Conservation (phyloP, 2,888 invertebrate species). For the Drosophila austrosaltans region DNA sequence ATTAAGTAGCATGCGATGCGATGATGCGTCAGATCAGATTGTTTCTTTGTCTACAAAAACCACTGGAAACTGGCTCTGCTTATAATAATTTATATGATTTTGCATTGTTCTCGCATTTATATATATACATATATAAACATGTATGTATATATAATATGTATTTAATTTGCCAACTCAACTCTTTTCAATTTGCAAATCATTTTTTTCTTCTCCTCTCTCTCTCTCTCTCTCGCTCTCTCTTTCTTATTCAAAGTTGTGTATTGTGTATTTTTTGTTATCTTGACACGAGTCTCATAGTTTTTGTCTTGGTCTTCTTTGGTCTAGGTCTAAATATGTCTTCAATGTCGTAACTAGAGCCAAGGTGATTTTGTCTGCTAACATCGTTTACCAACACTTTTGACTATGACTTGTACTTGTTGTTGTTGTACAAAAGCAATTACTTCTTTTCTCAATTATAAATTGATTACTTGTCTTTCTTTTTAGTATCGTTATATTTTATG, state of each 20-base stretch:
- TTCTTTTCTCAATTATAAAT: conserved; percentile 62
- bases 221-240: too few relatives aligned
- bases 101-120: conserved; percentile 35
- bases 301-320: conserved; percentile 29
- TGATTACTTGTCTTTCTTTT: conserved; percentile 47
- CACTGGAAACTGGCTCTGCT: conserved; percentile 32
- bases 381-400: conserved; percentile 36
- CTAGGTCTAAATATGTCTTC: conserved; percentile 57
- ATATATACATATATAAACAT: conserved; percentile 15
- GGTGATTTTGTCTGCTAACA: not conserved
- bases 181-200: conserved; percentile 60
- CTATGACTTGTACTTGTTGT: not conserved
- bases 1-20: conserved; percentile 43
- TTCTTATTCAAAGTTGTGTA: not conserved
- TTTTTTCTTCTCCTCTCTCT: not conserved
- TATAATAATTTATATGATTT: conserved; percentile 50
- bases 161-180: conserved; percentile 50
- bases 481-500: conserved; percentile 49
- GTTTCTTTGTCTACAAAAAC: conserved; percentile 29
- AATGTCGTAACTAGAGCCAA: conserved; percentile 47
- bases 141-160: conserved; percentile 30
- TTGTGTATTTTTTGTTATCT: conserved; percentile 19
- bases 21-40: conserved; percentile 31
- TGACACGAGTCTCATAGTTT: conserved; percentile 6
- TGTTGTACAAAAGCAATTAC: conserved; percentile 57